Percentiles rank a stretch among this genome's conserved stretches.
Conservation (phyloP, 2,888 invertebrate species). For the Ditula angustiorana region DNA sequence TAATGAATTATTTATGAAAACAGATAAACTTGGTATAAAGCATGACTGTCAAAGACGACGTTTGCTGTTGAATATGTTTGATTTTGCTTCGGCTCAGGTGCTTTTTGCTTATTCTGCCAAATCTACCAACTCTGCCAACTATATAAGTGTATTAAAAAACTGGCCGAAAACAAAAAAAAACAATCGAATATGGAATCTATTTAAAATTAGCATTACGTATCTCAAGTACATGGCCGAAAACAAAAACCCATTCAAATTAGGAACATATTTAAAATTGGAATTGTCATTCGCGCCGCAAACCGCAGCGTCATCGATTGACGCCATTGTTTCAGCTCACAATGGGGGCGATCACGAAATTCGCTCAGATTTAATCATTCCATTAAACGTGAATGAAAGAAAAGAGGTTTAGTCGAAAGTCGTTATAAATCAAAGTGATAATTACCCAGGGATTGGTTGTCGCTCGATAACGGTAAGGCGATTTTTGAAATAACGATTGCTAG, state of each 20-base stretch:
- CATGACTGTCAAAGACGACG: no score
- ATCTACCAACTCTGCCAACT: no score
- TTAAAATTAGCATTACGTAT: slow-evolving; percentile 35
- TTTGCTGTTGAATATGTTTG: no score
- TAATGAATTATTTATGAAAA: no score
- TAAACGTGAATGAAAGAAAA: slow-evolving; percentile 58
- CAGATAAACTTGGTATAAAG: no score
- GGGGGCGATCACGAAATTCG: slow-evolving; percentile 51
- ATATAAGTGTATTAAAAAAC: no score
- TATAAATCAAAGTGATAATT: slow-evolving; percentile 80
- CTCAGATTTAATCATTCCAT: slow-evolving; percentile 66
- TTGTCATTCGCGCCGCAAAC: slow-evolving; percentile 40
- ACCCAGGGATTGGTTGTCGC: slow-evolving; percentile 48
- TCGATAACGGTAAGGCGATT: slow-evolving; percentile 31
- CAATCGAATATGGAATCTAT: slow-evolving; percentile 24
- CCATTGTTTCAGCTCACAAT: slow-evolving; percentile 72
- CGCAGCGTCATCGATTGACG: slow-evolving; percentile 65
- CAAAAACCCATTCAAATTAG: slow-evolving; percentile 20
- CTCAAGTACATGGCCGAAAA: no score
- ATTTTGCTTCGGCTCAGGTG: no score
- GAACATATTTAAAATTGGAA: slow-evolving; percentile 32
- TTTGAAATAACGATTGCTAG: slow-evolving; percentile 29
- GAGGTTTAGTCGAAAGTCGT: slow-evolving; percentile 74
- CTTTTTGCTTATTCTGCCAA: no score
- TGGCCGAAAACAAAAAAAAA: slow-evolving; percentile 4